Evolutionary conservation across 2,888 invertebrate genomes (phyloP).

Genomic region (Caprella mutica): DNA sequence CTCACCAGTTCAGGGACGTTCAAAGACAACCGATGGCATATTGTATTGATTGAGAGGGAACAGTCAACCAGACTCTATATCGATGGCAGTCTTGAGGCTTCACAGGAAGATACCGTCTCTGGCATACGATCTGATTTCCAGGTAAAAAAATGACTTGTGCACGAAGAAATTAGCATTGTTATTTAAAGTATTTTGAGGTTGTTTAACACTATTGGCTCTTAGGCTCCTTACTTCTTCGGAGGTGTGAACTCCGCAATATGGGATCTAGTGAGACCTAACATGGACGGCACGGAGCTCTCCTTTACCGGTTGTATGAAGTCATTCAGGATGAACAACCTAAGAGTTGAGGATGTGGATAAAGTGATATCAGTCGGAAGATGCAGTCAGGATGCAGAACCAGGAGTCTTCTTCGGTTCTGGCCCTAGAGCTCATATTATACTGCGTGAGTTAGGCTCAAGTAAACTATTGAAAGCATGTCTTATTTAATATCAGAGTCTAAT

Average conservation of each 20-base stretch:
- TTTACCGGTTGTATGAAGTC: constrained; percentile 77
- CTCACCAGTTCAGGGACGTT: constrained; percentile 40
- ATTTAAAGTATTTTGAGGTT: background rate
- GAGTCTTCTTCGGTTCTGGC: constrained; percentile 69
- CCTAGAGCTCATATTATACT: constrained; percentile 20
- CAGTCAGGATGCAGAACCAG: constrained; percentile 62
- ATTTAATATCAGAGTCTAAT: too few species aligned
- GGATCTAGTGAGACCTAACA: constrained; percentile 35
- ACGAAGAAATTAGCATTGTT: background rate
- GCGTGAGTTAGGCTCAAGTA: constrained; percentile 26
- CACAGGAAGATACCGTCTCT: background rate
- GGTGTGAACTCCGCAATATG: constrained; percentile 52
- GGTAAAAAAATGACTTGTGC: too few species aligned
- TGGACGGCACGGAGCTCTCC: constrained; percentile 52
- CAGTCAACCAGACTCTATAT: constrained; percentile 18
- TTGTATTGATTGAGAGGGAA: constrained; percentile 48
- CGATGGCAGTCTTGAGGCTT: constrained; percentile 36
- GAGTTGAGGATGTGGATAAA: constrained; percentile 50
- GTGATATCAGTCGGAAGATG: constrained; percentile 62
- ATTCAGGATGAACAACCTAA: constrained; percentile 56
- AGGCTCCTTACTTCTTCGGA: constrained; percentile 65
- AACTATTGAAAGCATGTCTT: too few species aligned
- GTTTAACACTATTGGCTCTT: constrained; percentile 37
- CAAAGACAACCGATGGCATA: constrained; percentile 71
- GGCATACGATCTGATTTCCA: constrained; percentile 19